phyloP scores from a whole-genome alignment of 2,888 invertebrate genomes.

The Ochropleura leucogaster region DNA sequence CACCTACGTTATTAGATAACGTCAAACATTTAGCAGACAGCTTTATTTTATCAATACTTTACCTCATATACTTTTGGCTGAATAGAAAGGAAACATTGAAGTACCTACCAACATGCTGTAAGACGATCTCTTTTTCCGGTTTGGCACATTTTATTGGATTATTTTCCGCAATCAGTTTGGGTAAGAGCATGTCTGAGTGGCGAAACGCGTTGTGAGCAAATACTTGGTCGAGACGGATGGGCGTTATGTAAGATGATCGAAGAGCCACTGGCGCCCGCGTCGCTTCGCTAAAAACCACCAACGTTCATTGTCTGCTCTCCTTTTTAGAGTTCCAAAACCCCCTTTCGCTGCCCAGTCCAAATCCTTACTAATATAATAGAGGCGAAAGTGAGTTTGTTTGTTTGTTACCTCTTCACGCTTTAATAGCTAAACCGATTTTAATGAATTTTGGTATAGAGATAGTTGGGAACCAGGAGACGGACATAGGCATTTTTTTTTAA shows the following conservation, averaged over 20 bases:
- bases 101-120: slow-evolving; percentile 58
- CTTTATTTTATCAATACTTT: not conserved
- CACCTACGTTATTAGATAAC: slow-evolving; percentile 28
- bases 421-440: too few species aligned
- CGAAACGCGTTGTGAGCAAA: slow-evolving; percentile 77
- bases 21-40: slow-evolving; percentile 2
- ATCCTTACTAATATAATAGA: too few species aligned
- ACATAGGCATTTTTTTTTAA: too few species aligned
- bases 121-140: slow-evolving; percentile 73
- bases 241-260: slow-evolving; percentile 77
- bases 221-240: slow-evolving; percentile 52
- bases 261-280: slow-evolving; percentile 32
- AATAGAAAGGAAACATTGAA: slow-evolving; percentile 22
- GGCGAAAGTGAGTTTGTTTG: too few species aligned
- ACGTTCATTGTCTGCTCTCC: slow-evolving; percentile 26
- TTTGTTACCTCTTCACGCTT: too few species aligned
- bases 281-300: slow-evolving; percentile 7
- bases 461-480: too few species aligned
- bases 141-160: slow-evolving; percentile 74
- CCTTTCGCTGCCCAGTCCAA: too few species aligned
- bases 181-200: slow-evolving; percentile 81
- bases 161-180: slow-evolving; percentile 82
- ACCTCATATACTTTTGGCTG: not conserved
- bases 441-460: too few species aligned
- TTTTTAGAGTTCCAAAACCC: too few species aligned